Conservation (phyloP, 2,113 vertebrate genomes). For the Nestor notabilis region DNA sequence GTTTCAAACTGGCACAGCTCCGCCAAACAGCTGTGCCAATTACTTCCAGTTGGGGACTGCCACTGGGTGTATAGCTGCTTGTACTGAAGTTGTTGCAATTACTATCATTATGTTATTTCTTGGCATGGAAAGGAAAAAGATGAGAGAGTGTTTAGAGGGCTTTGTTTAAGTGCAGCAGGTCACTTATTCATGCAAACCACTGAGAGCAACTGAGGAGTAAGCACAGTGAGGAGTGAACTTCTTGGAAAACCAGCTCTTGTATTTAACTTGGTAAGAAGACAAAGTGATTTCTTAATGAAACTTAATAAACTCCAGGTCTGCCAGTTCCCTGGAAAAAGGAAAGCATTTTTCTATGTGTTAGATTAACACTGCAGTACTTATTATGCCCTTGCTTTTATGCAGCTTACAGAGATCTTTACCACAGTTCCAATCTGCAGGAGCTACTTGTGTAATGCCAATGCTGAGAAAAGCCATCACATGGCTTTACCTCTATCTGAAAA, state of each 20-base stretch:
- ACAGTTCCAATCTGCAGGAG: background rate
- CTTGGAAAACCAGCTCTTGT: background rate
- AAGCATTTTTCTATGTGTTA: slow-evolving; percentile 4
- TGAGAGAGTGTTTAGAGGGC: slow-evolving; percentile 11
- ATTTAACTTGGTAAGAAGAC: background rate
- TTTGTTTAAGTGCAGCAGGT: slow-evolving; percentile 25
- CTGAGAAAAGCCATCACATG: background rate
- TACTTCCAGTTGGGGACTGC: slow-evolving; percentile 29
- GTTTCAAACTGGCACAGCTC: slow-evolving; percentile 24
- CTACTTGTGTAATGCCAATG: background rate
- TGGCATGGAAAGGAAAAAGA: slow-evolving; percentile 2
- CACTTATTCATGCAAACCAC: background rate
- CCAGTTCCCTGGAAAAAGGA: slow-evolving; percentile 33
- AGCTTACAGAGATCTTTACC: background rate
- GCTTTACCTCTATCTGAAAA: background rate
- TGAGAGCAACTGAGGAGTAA: background rate
- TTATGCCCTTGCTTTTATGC: background rate
- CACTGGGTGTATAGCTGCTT: slow-evolving; percentile 11
- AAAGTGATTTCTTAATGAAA: slow-evolving; percentile 13
- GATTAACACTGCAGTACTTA: slow-evolving; percentile 9
- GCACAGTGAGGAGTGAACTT: background rate
- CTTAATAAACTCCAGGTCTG: background rate
- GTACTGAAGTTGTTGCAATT: slow-evolving; percentile 34
- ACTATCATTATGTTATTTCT: slow-evolving; percentile 50
- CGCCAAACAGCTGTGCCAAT: slow-evolving; percentile 15